phyloP scores from a whole-genome alignment of 2,113 vertebrate genomes.

The Microcebus tavaratra region DNA sequence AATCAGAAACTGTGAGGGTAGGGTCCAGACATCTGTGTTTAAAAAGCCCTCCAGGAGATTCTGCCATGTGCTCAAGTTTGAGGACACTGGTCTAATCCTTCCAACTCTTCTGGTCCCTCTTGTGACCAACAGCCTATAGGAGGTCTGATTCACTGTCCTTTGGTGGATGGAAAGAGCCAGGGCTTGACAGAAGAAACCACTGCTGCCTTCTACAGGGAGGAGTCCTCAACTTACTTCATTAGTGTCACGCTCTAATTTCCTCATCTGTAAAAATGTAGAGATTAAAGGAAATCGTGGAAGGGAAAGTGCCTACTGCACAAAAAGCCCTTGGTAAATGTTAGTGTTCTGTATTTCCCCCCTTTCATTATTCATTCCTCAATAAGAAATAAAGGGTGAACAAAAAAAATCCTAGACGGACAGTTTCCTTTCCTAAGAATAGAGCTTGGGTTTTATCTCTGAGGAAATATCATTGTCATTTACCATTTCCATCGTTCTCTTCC shows the following conservation, averaged over 20 bases:
- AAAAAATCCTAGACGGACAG: neutral
- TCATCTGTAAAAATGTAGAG: neutral
- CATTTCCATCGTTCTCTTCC: neutral
- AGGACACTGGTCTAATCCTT: neutral
- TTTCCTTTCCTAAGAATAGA: slow-evolving; percentile 11
- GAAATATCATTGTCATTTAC: neutral
- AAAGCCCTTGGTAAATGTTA: neutral
- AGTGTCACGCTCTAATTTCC: neutral
- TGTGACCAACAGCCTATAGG: neutral
- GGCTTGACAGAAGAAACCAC: neutral
- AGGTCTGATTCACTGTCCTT: neutral
- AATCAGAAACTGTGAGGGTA: neutral
- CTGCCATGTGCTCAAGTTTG: neutral
- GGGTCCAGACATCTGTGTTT: neutral
- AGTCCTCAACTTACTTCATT: neutral
- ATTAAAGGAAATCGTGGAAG: neutral
- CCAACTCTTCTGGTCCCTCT: neutral
- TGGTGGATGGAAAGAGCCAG: neutral
- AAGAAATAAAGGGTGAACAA: neutral
- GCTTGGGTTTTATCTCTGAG: neutral
- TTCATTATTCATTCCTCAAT: slow-evolving; percentile 17
- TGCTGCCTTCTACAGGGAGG: neutral
- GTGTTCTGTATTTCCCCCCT: neutral
- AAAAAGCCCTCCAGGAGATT: neutral
- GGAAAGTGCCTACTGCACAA: neutral